Evolutionary conservation across 1,140 invertebrate genomes (phyloP), one percentile per base, ranked within the genome.

Genomic region (Nasonia giraulti): DNA sequence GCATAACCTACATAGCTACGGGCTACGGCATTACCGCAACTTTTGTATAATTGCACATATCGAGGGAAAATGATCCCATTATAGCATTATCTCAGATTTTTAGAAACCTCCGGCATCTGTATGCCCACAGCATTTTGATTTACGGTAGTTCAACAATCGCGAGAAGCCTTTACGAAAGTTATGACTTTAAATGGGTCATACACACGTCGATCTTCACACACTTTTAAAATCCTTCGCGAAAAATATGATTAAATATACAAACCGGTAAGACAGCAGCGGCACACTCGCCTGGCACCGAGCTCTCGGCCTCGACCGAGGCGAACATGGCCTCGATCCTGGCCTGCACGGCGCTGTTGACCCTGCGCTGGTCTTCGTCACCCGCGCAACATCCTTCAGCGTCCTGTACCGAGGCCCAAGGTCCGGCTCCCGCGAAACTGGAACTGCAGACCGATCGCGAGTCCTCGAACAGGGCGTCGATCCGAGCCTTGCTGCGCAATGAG

Each of bases 271-370:
- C 90, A 88, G 92, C 85, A 88, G 92, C 89, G 89, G 94, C 91
- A 47, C 91, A 92, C 86, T 93, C 92, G 33, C 90, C 91, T 7
- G 91, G 90, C 83, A 88, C 90, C 76, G 90, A 92, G 90, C 95
- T 96, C 88, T 95, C 95, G 14, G 96, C 95, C 88, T 97, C 96
- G 84, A 97, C 97, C 31, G 95, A 92, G 40, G 92, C 95, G 89
- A 98, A 97, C 94, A 98, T 96, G 87, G 96, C 95, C 90, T 97
- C 96, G 89, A 98, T 97, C 84, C 96, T 95, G 12, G 96, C 96
- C 90, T 98, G 97, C 6, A 97, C 96, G 23, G 95, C 96, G 88
- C 97, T 97, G 88, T 96, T 95, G 31, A 94, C 94, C 86, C 90
- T 90, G 66, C 87, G 89, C 83, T 92, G 91, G 80, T 92, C 90